Conservation (phyloP, 2,888 invertebrate species). For the Orthosia incerta region DNA sequence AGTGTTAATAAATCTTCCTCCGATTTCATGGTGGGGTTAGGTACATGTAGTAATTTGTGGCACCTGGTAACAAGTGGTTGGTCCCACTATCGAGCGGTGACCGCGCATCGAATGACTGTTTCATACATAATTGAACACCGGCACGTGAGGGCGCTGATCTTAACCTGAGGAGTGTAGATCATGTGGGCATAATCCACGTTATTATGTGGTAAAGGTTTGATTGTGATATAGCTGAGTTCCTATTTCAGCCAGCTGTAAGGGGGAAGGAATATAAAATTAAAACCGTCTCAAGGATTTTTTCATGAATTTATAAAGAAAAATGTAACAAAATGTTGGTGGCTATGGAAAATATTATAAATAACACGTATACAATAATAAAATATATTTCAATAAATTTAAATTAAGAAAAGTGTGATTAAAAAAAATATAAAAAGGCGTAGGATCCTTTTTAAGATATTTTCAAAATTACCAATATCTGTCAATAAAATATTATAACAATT, state of each 20-base stretch:
- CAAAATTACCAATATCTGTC: background rate
- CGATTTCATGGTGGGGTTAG: conserved; percentile 27
- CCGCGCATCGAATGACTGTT: conserved; percentile 70
- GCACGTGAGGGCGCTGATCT: conserved; percentile 35
- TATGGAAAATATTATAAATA: no score
- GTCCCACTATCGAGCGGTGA: conserved; percentile 30
- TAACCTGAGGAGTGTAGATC: conserved; percentile 8
- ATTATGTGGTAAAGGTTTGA: background rate
- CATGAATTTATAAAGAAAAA: background rate
- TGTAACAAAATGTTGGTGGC: no score
- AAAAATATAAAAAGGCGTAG: no score
- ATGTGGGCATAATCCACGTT: conserved; percentile 3
- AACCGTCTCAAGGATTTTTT: no score
- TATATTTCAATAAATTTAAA: no score
- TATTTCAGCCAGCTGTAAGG: no score
- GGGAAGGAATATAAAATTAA: no score
- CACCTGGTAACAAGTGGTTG: conserved; percentile 65
- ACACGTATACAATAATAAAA: no score
- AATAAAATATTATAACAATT: no score
- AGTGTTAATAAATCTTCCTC: conserved; percentile 16
- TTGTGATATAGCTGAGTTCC: background rate
- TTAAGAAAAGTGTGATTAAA: no score
- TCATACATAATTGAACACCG: conserved; percentile 75
- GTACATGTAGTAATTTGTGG: conserved; percentile 47
- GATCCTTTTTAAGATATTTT: no score